Evolutionary conservation across 2,888 invertebrate species (phyloP).

Genomic region (Leptinotarsa tumamoca): DNA sequence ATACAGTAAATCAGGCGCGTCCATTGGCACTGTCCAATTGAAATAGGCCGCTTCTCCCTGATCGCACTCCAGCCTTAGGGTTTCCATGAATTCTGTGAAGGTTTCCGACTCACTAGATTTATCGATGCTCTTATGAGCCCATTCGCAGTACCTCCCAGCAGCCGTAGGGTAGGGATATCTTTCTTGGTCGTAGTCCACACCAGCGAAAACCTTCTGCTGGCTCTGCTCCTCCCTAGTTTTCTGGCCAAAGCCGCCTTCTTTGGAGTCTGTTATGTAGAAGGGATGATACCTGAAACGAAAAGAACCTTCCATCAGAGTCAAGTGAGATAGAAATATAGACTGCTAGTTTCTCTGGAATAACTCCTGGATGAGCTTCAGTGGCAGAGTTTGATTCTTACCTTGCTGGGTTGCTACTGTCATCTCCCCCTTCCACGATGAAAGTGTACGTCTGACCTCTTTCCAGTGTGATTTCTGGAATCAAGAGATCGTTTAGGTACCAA

Average conservation of each 20-base stretch:
- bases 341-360: too few relatives aligned
- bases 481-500: constrained; percentile 91
- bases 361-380: too few relatives aligned
- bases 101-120: constrained; percentile 78
- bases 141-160: constrained; percentile 84
- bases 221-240: constrained; percentile 77
- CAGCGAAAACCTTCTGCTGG: constrained; percentile 79
- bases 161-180: constrained; percentile 86
- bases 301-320: too few relatives aligned
- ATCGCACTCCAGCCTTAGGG: constrained; percentile 81
- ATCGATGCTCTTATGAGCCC: constrained; percentile 84
- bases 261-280: constrained; percentile 89
- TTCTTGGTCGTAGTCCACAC: constrained; percentile 80
- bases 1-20: constrained; percentile 87
- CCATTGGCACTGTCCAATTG: constrained; percentile 87
- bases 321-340: neutral
- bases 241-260: constrained; percentile 88
- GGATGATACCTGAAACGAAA: constrained; percentile 77
- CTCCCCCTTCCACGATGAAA: constrained; percentile 88
- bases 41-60: constrained; percentile 81
- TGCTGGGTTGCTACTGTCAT: constrained; percentile 83
- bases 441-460: constrained; percentile 89
- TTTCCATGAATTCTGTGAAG: constrained; percentile 82
- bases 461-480: constrained; percentile 90
- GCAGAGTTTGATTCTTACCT: constrained; percentile 60